Evolutionary conservation across 2,888 invertebrate genomes (phyloP).

Genomic region (Dysmachus trigonus): DNA sequence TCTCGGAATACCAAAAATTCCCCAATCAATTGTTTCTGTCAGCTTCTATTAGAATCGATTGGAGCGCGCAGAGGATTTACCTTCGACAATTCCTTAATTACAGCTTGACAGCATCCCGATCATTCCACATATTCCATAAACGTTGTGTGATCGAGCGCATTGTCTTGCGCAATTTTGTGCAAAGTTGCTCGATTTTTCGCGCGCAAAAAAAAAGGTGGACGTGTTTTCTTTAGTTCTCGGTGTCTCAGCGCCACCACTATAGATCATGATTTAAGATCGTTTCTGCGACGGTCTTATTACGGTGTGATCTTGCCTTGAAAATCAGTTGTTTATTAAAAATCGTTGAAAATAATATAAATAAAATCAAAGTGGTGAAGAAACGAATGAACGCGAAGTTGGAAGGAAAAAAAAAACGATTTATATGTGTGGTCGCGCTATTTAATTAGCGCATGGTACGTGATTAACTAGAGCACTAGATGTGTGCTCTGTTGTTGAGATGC

Average conservation of each 20-base stretch:
- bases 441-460: conserved; percentile 44
- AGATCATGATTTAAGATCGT: conserved; percentile 33
- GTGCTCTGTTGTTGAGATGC: no score
- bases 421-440: conserved; percentile 39
- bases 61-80: conserved; percentile 8
- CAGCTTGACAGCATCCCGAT: conserved; percentile 30
- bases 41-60: conserved; percentile 9
- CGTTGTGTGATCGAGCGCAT: conserved; percentile 26
- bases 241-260: not conserved
- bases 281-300: not conserved
- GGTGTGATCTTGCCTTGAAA: conserved; percentile 34
- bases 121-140: conserved; percentile 38
- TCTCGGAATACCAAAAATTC: conserved; percentile 25
- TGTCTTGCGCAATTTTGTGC: conserved; percentile 38
- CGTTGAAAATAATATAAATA: conserved; percentile 11
- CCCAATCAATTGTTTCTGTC: conserved; percentile 31
- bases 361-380: conserved; percentile 6
- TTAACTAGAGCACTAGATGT: conserved; percentile 36
- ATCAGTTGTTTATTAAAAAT: conserved; percentile 30
- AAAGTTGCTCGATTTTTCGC: not conserved
- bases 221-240: not conserved
- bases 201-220: conserved; percentile 35
- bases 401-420: conserved; percentile 20
- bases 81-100: conserved; percentile 38
- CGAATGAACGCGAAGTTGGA: not conserved